These are phyloP conservation scores for Otocyon megalotis DNA, from an alignment of 2,113 vertebrate genomes.

Conservation along the genomic window DNA sequence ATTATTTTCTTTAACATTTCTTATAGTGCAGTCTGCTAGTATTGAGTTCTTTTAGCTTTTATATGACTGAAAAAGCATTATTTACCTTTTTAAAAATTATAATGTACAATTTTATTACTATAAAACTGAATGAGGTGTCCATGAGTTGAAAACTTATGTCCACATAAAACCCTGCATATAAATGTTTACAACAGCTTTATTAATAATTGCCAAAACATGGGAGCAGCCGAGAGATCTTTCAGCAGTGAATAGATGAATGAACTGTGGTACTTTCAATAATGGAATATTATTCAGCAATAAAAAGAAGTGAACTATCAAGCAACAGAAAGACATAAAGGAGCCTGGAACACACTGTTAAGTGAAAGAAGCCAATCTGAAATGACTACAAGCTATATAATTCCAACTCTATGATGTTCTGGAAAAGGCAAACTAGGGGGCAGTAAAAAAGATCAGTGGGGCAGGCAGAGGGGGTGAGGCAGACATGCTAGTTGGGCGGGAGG, in stretches of 20 bases:
- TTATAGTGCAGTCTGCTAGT: background rate
- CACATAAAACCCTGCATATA: background rate
- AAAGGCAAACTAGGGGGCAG: background rate
- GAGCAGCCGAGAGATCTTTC: background rate
- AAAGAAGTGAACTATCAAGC: background rate
- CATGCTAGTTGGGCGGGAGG: background rate
- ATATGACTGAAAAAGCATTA: background rate
- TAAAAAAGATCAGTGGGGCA: background rate
- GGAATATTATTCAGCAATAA: background rate
- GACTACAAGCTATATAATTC: background rate
- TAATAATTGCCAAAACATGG: background rate
- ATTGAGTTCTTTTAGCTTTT: background rate
- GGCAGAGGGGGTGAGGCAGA: no score
- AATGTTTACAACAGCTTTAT: background rate
- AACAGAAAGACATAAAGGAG: background rate
- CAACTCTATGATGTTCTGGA: background rate
- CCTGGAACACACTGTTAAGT: background rate
- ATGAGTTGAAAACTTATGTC: background rate
- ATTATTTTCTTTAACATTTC: background rate
- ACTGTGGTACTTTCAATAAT: background rate
- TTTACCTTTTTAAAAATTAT: background rate
- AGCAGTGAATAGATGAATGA: background rate
- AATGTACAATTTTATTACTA: background rate
- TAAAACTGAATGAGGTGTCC: background rate
- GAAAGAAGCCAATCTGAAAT: background rate